Percentiles rank a stretch among this genome's conserved stretches.
Conservation (phyloP, 1,140 invertebrate genomes). For the Aplysia californica region DNA sequence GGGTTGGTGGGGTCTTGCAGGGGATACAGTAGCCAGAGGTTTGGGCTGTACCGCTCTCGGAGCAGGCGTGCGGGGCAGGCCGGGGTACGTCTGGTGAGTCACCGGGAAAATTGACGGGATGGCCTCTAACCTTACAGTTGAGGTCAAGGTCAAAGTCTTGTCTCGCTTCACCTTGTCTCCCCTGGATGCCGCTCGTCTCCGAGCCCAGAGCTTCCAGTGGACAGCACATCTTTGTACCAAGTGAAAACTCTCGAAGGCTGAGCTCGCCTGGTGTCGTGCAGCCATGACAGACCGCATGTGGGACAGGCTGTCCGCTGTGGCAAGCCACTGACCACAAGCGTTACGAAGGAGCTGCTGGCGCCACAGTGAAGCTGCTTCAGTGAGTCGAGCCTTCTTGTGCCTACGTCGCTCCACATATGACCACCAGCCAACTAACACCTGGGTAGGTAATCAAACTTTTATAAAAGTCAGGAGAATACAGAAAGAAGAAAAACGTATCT, state of each 20-base stretch:
- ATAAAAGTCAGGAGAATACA: too few relatives aligned
- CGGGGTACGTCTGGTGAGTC: not conserved
- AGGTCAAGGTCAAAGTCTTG: not conserved
- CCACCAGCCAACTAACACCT: slow-evolving; percentile 47
- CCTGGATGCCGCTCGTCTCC: not conserved
- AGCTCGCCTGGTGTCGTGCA: slow-evolving; percentile 45
- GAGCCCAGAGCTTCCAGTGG: slow-evolving; percentile 44
- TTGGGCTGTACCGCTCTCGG: too few relatives aligned
- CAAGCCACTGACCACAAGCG: slow-evolving; percentile 49
- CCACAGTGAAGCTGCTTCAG: slow-evolving; percentile 35
- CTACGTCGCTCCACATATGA: slow-evolving; percentile 33
- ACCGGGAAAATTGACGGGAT: not conserved
- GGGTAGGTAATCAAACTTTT: too few relatives aligned
- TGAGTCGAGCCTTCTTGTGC: slow-evolving; percentile 41
- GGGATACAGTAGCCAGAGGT: too few relatives aligned
- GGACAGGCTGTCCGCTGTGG: slow-evolving; percentile 43
- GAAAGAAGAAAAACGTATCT: too few relatives aligned
- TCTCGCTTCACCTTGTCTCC: not conserved
- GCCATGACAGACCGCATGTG: slow-evolving; percentile 45
- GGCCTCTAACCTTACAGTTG: not conserved
- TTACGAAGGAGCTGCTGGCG: slow-evolving; percentile 34
- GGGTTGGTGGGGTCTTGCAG: too few relatives aligned
- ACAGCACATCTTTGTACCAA: slow-evolving; percentile 46
- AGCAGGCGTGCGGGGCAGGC: too few relatives aligned
- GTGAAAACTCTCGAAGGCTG: slow-evolving; percentile 39